Evolutionary conservation across 1,140 invertebrate species (phyloP).

Genomic region (Drosophila sturtevanti): DNA sequence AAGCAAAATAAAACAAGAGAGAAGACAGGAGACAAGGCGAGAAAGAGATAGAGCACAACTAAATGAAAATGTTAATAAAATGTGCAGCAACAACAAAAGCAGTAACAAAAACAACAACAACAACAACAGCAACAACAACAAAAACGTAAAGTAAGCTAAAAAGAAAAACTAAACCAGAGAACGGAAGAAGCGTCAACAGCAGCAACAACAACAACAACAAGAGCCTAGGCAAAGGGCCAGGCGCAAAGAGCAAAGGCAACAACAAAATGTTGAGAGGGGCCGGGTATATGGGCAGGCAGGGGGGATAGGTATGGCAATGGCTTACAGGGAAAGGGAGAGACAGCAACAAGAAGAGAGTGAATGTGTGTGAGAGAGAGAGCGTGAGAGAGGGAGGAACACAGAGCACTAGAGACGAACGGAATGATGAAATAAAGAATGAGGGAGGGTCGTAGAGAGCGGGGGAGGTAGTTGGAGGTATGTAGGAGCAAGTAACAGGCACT

Average conservation of each 20-base stretch:
- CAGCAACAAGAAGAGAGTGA: constrained; percentile 5
- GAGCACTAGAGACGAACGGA: too few species aligned
- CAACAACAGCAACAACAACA: constrained; percentile 23
- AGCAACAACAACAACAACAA: constrained; percentile 36
- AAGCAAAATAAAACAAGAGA: constrained; percentile 63
- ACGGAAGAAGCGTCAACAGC: constrained; percentile 75
- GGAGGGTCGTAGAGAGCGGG: too few species aligned
- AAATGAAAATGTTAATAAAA: constrained; percentile 81
- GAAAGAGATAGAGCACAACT: constrained; percentile 39
- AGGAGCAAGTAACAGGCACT: constrained; percentile 36
- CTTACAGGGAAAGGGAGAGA: not conserved
- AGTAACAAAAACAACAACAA: too few species aligned
- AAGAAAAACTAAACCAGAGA: constrained; percentile 76
- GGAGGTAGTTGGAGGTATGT: not conserved
- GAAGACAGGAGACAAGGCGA: not conserved
- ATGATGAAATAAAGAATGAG: too few species aligned
- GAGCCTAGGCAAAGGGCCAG: not conserved
- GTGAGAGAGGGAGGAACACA: too few species aligned
- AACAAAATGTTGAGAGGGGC: not conserved
- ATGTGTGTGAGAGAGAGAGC: too few species aligned
- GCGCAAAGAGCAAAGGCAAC: constrained; percentile 6
- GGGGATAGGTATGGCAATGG: not conserved
- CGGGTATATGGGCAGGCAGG: not conserved
- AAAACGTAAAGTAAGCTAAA: constrained; percentile 69
- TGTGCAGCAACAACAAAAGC: constrained; percentile 62